Conservation (phyloP, 2,797 vertebrate species). For the Microtus obscurus region DNA sequence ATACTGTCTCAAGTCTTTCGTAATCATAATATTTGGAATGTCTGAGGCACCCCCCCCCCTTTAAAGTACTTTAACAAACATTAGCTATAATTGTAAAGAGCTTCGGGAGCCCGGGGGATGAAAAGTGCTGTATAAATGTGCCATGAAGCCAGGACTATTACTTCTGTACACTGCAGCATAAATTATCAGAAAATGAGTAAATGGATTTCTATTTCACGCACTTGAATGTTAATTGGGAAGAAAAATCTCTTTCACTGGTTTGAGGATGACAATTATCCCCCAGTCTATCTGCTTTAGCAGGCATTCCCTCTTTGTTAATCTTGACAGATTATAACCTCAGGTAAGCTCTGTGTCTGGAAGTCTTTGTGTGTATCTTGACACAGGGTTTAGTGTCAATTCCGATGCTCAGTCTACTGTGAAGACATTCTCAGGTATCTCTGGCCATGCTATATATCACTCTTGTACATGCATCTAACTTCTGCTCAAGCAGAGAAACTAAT, state of each 20-base stretch:
- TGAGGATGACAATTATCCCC: conserved; percentile 81
- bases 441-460: conserved; percentile 66
- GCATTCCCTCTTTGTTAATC: conserved; percentile 79
- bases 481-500: conserved; percentile 80
- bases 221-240: conserved; percentile 81
- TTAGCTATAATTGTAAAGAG: conserved; percentile 81
- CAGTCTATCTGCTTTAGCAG: conserved; percentile 75
- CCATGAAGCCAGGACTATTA: conserved; percentile 78
- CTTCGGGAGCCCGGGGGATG: conserved; percentile 75
- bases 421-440: conserved; percentile 62
- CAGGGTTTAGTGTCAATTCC: conserved; percentile 79
- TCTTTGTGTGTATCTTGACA: conserved; percentile 81
- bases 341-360: conserved; percentile 76
- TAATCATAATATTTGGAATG: conserved; percentile 82
- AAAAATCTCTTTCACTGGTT: conserved; percentile 75
- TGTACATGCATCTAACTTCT: conserved; percentile 60
- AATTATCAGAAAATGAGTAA: conserved; percentile 83
- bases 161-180: conserved; percentile 81
- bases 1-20: conserved; percentile 67
- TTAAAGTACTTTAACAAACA: conserved; percentile 82
- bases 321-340: conserved; percentile 81
- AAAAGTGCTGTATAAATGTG: conserved; percentile 79
- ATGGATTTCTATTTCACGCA: conserved; percentile 77
- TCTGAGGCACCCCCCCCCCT: conserved; percentile 46
- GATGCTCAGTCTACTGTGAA: conserved; percentile 75